Base-by-base conservation (phyloP, 2,797 vertebrate genomes). In the Moxostoma hubbsi region DNA sequence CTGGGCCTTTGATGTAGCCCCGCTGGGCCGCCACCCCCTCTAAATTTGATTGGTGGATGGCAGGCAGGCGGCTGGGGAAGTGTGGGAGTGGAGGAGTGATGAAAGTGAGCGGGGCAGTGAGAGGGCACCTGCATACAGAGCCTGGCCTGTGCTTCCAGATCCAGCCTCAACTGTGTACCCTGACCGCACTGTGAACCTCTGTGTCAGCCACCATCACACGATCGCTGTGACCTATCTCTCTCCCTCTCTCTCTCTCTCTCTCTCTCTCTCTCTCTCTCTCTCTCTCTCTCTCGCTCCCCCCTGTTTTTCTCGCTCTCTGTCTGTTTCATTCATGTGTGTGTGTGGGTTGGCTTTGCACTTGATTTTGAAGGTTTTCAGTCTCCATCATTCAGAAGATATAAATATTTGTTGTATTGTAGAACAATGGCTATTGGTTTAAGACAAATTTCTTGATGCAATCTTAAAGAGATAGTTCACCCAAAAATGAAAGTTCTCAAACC, bases 1-100 rank as follows among this genome's bases (percentile, higher is more conserved):
- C 93, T 92, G 91, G 90, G 84, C 92, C 97, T 98, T 98, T 98
- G 96, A 98, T 98, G 96, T 96, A 93, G 94, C 95, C 96, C 95
- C 93, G 92, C 95, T 89, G 91, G 87, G 89, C 90, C 86, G 91
- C 94, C 93, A 90, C 93, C 93, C 93, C 88, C 89, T 89, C 87
- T 93, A 92, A 93, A 94, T 95, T 93, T 94, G 93, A 93, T 95
- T 95, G 95, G 95, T 92, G 92, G 95, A 93, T 91, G 93, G 94
- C 92, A 91, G 93, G 94, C 89, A 82, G 93, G 93, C 91, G 36
- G 36, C 36, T 36, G 36, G 36, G 95, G 93, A 93, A 92, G 95
- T 94, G 95, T 95, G 96, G 96, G 96, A 96, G 95, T 95, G 93
- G 91, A 94, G 88, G 88, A 90, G 92, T 94, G 96, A 96, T 97